Percentiles rank a stretch among this genome's conserved stretches.
Conservation (phyloP, 2,797 vertebrate genomes). For the Diceros bicornis region DNA sequence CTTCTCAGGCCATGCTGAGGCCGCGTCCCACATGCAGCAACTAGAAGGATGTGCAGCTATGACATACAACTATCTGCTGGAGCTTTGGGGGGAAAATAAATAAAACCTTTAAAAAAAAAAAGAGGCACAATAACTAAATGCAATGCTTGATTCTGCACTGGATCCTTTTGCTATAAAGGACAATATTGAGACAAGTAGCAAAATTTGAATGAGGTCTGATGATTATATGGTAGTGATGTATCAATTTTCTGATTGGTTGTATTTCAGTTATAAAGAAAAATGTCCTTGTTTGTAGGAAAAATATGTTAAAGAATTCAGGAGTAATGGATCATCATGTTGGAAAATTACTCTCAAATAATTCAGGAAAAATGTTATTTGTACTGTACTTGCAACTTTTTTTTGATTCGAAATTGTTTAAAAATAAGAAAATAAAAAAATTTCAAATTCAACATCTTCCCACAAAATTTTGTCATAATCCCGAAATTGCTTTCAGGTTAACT, state of each 20-base stretch:
- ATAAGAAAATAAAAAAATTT: not conserved
- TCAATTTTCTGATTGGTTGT: not conserved
- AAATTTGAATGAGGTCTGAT: not conserved
- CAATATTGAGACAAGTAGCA: not conserved
- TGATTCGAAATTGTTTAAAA: conserved; percentile 30
- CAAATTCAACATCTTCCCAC: not conserved
- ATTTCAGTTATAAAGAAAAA: conserved; percentile 16
- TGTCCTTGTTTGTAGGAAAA: not conserved
- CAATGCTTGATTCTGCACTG: not conserved
- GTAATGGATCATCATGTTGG: not conserved
- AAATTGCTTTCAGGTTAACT: not conserved
- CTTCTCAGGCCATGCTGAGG: too few relatives aligned
- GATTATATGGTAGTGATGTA: not conserved
- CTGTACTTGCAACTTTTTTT: conserved; percentile 6
- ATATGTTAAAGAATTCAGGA: not conserved
- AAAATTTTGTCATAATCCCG: not conserved
- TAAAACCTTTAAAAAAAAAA: too few relatives aligned
- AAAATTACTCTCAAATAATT: not conserved
- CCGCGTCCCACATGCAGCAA: too few relatives aligned
- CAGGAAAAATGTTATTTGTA: not conserved
- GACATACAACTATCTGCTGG: too few relatives aligned
- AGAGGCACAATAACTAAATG: not conserved
- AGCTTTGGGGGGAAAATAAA: too few relatives aligned
- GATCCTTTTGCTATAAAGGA: not conserved
- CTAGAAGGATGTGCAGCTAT: too few relatives aligned